A percentile compares a stretch with the other conserved stretches of the same genome.
Conservation (phyloP, 2,888 invertebrate genomes). For the Lycia hirtaria region DNA sequence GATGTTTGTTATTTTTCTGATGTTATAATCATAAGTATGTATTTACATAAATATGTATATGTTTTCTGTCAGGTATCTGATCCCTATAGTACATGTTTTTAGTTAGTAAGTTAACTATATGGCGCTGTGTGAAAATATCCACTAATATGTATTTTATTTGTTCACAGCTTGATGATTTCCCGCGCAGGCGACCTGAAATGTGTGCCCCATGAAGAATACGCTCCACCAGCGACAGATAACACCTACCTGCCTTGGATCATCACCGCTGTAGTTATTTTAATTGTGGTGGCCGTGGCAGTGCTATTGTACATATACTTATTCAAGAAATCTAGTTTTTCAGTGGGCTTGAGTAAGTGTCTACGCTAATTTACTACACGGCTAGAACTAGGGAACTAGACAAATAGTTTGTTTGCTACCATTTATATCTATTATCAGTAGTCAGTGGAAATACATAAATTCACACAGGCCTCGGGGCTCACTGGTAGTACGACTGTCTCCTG, state of each 20-base stretch:
- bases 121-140: not conserved
- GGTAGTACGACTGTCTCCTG: too few relatives aligned
- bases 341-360: slow-evolving; percentile 15
- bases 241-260: slow-evolving; percentile 54
- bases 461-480: too few relatives aligned
- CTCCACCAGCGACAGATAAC: slow-evolving; percentile 27
- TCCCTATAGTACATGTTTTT: too few relatives aligned
- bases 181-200: slow-evolving; percentile 54
- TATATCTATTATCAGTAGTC: too few relatives aligned
- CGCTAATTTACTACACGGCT: not conserved
- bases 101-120: not conserved
- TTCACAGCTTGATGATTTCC: slow-evolving; percentile 54
- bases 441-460: too few relatives aligned
- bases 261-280: slow-evolving; percentile 49
- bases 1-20: too few relatives aligned
- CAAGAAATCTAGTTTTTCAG: slow-evolving; percentile 52
- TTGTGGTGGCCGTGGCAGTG: slow-evolving; percentile 43
- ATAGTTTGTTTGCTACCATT: too few relatives aligned
- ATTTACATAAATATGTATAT: too few relatives aligned
- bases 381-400: too few relatives aligned
- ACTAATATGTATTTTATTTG: not conserved
- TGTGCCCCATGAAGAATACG: slow-evolving; percentile 43
- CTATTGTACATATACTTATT: slow-evolving; percentile 53
- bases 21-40: too few relatives aligned
- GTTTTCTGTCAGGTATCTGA: too few relatives aligned